A percentile compares a stretch with the other conserved stretches of the same genome.
phyloP scores from a whole-genome alignment of 53 echinoderm and acorn worm genomes.

The Astropecten irregularis region DNA sequence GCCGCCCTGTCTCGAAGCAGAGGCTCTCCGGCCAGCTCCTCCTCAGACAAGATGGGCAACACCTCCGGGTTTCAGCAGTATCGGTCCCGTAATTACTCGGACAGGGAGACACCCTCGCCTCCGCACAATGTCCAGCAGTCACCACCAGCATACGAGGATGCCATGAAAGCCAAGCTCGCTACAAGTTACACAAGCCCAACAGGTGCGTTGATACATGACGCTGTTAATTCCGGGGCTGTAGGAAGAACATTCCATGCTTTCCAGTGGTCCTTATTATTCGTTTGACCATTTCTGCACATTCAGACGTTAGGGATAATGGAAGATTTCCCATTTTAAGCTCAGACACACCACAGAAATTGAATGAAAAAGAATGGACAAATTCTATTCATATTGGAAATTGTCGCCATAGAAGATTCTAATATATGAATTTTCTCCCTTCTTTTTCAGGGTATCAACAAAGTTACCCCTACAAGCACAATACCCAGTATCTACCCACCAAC shows the following conservation, averaged over 20 bases:
- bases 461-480: slow-evolving; percentile 13
- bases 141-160: slow-evolving; percentile 64
- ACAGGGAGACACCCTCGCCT: slow-evolving; percentile 84
- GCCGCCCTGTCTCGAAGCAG: neutral
- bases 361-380: no score
- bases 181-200: slow-evolving; percentile 22
- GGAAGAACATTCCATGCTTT: no score
- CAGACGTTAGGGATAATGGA: no score
- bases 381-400: no score
- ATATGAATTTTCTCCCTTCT: neutral
- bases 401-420: no score
- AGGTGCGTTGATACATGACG: neutral
- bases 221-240: neutral
- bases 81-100: slow-evolving; percentile 38
- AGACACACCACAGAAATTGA: no score
- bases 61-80: slow-evolving; percentile 73
- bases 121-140: slow-evolving; percentile 67
- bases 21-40: neutral
- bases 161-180: slow-evolving; percentile 33
- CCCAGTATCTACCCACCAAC: slow-evolving; percentile 3
- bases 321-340: no score
- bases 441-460: slow-evolving; percentile 1
- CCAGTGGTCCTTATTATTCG: no score
- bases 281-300: no score
- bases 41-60: slow-evolving; percentile 57